Base-by-base conservation (phyloP, 2,888 invertebrate species). In the Polyommatus icarus region DNA sequence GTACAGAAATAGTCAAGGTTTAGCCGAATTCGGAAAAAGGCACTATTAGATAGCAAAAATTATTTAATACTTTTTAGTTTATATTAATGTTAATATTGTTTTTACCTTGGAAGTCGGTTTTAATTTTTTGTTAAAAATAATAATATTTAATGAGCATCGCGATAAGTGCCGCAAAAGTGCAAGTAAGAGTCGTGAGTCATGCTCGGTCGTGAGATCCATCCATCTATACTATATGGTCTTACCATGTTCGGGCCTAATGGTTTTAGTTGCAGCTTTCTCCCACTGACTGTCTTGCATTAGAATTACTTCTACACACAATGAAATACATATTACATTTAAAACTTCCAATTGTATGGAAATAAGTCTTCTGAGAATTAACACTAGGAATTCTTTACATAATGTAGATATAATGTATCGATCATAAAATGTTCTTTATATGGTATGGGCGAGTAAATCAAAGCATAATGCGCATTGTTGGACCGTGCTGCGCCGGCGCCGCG, bases 401-500 rank as follows among this genome's bases (percentile, higher is more conserved):
- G 79, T 79, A 80, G 73, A 40, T 46, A 24, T 73, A 59, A 80
- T 78, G 79, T 77, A 81, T 80, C 80, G 77, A 79, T 80, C 80
- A 82, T 81, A 82, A 78, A 79, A 71, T 78, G 80, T 80, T 77
- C 80, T 81, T 76, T 82, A 82, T 81, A 82, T 80, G 81, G 81
- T 72, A 57, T 80, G 78, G 81, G 78, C 80, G 80, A 81, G 83
- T 83, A 83, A 83, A 83, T 82, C 82, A 82, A 82, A 83, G 82
- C 79, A 81, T 82, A 83, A 81, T 81, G 81, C 81, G 83, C 83
- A 83, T 83, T 82, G 84, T 83, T 80, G 82, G 78, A 76, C 79
- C 77, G 83, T 82, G 84, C 83, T 86, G 87, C 87, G 86, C 88
- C 86, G 87, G 89, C 89, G 89, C 88, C 85, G 85, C 78, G 79